Evolutionary conservation across 1,140 invertebrate genomes (phyloP).

Genomic region (Oncopodura yosiiana): DNA sequence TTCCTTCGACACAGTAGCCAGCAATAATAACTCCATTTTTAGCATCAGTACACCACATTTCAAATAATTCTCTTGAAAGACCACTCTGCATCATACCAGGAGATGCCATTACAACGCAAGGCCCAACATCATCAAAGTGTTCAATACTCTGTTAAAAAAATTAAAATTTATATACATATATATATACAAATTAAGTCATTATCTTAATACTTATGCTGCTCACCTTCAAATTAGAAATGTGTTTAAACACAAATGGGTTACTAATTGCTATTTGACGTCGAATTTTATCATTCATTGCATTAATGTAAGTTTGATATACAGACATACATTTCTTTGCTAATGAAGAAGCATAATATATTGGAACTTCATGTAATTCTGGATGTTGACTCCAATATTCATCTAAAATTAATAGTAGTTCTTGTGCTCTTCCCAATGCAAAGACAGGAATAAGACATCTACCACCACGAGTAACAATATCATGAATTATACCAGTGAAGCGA

Average conservation of each 20-base stretch:
- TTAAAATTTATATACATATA: neutral
- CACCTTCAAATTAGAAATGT: slow-evolving; percentile 96
- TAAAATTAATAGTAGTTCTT: slow-evolving; percentile 86
- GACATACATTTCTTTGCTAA: slow-evolving; percentile 99
- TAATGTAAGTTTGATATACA: slow-evolving; percentile 98
- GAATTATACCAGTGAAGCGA: slow-evolving; percentile 86
- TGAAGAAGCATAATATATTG: slow-evolving; percentile 98
- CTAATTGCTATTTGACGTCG: slow-evolving; percentile 85
- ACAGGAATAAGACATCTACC: slow-evolving; percentile 97
- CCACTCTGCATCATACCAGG: slow-evolving; percentile 99
- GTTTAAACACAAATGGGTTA: slow-evolving; percentile 97
- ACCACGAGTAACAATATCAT: slow-evolving; percentile 90
- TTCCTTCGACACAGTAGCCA: slow-evolving; percentile 99
- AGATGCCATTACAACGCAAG: slow-evolving; percentile 97
- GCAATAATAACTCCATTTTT: slow-evolving; percentile 98
- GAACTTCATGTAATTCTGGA: slow-evolving; percentile 96
- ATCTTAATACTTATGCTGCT: slow-evolving; percentile 31
- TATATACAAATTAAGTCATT: no score
- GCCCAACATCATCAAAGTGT: slow-evolving; percentile 98
- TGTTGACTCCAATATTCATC: slow-evolving; percentile 98
- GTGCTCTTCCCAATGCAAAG: slow-evolving; percentile 94
- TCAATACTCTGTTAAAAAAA: slow-evolving; percentile 79
- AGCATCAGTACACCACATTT: slow-evolving; percentile 95
- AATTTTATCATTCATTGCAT: slow-evolving; percentile 98
- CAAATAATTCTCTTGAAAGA: slow-evolving; percentile 92